phyloP scores from a whole-genome alignment of 2,113 vertebrate genomes.

The Lepisosteus oculatus region DNA sequence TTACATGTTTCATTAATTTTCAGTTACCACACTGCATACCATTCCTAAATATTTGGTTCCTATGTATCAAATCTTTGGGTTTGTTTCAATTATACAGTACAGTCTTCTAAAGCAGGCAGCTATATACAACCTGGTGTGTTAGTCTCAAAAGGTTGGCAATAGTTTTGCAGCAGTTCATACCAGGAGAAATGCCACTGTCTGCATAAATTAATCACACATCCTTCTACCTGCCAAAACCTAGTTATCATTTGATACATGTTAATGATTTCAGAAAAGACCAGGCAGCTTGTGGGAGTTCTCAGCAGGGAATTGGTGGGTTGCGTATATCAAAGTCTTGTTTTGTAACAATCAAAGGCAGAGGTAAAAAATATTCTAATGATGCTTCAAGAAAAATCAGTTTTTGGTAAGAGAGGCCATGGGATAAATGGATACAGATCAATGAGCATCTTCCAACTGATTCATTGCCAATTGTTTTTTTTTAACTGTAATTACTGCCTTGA shows the following conservation, averaged over 20 bases:
- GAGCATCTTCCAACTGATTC: too few species aligned
- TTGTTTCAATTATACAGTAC: not conserved
- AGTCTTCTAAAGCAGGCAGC: too few species aligned
- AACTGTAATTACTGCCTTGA: too few species aligned
- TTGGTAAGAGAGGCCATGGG: too few species aligned
- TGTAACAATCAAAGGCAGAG: not conserved
- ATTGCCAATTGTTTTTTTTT: too few species aligned
- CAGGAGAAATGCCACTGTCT: constrained; percentile 7
- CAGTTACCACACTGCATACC: not conserved
- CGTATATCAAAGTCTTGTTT: not conserved
- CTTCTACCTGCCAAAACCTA: constrained; percentile 8
- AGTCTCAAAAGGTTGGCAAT: constrained; percentile 5
- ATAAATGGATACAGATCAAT: too few species aligned
- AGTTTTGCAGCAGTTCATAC: constrained; percentile 14
- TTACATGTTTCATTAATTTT: constrained; percentile 6
- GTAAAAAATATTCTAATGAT: too few species aligned
- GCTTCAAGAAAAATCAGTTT: too few species aligned
- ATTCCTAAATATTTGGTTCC: not conserved
- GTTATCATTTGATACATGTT: constrained; percentile 14
- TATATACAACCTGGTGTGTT: not conserved
- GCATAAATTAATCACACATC: constrained; percentile 15
- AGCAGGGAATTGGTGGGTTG: not conserved
- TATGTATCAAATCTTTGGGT: not conserved
- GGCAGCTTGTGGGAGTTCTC: not conserved
- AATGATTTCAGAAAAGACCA: constrained; percentile 5